phyloP scores from a whole-genome alignment of 2,797 vertebrate species.

The Clarias pachynema region DNA sequence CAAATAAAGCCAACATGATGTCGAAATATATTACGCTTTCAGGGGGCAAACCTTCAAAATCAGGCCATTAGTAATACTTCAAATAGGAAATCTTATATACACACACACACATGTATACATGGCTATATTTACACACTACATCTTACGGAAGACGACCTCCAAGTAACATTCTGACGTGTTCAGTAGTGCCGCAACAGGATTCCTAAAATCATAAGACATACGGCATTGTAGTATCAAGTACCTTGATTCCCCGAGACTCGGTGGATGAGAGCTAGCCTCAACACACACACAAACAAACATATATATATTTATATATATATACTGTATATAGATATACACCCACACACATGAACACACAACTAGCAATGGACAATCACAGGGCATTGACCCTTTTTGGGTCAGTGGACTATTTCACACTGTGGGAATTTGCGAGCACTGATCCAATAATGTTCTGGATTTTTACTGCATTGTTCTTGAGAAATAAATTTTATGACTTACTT shows the following conservation, averaged over 20 bases:
- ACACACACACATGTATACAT: constrained; percentile 26
- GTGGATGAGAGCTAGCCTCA: constrained; percentile 1
- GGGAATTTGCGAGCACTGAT: background rate
- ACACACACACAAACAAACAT: background rate
- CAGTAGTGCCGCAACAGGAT: constrained; percentile 11
- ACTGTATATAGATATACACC: no score
- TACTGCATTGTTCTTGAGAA: background rate
- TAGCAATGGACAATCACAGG: background rate
- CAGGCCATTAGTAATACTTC: constrained; percentile 38
- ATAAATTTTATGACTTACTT: background rate
- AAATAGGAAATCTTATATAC: constrained; percentile 41
- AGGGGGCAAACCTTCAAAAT: constrained; percentile 9
- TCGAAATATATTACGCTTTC: constrained; percentile 11
- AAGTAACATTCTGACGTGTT: constrained; percentile 20
- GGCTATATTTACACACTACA: constrained; percentile 34
- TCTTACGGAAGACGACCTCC: constrained; percentile 39
- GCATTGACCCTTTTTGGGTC: constrained; percentile 14
- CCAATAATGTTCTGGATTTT: background rate
- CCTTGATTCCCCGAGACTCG: background rate
- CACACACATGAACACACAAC: background rate
- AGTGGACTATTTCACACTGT: background rate
- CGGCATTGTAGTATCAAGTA: background rate
- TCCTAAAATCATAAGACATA: background rate
- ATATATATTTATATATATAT: no score
- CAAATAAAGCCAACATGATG: constrained; percentile 13